Evolutionary conservation across 1,140 invertebrate genomes (phyloP).

Genomic region (Lasaia peninsularis): DNA sequence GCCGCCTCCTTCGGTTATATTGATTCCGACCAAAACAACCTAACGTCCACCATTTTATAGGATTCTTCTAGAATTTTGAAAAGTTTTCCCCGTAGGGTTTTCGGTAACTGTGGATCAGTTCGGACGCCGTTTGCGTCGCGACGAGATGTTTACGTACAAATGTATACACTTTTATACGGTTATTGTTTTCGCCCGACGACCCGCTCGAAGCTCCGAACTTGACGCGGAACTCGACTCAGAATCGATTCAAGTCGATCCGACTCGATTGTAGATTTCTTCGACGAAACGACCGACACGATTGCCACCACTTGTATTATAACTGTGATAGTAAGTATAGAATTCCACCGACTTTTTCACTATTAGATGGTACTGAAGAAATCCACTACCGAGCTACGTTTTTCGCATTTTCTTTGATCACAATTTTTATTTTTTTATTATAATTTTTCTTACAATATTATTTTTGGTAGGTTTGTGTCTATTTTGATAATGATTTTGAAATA

Average conservation of each 20-base stretch:
- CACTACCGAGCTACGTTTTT: conserved; percentile 46
- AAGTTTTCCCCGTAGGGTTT: not conserved
- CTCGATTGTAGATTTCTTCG: conserved; percentile 71
- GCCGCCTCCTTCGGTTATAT: not conserved
- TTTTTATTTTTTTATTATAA: conserved; percentile 66
- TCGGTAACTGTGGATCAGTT: not conserved
- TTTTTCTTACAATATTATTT: conserved; percentile 62
- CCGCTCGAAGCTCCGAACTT: not conserved
- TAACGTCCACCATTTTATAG: conserved; percentile 1
- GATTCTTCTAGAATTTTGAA: conserved; percentile 7
- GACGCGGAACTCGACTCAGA: conserved; percentile 18
- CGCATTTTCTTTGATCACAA: conserved; percentile 63
- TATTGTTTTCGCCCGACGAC: not conserved
- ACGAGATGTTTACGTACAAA: conserved; percentile 4
- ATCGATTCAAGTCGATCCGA: conserved; percentile 25
- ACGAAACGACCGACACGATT: conserved; percentile 49
- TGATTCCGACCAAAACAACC: conserved; percentile 19
- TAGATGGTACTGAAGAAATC: conserved; percentile 63
- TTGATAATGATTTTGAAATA: conserved; percentile 65
- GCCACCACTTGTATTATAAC: conserved; percentile 70
- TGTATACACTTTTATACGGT: conserved; percentile 8
- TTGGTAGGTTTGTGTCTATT: conserved; percentile 59
- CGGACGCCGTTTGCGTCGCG: not conserved
- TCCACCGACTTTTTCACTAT: conserved; percentile 62
- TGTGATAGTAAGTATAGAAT: conserved; percentile 75